Base-by-base conservation (phyloP, 2,888 invertebrate species). In the Drosophila testacea region DNA sequence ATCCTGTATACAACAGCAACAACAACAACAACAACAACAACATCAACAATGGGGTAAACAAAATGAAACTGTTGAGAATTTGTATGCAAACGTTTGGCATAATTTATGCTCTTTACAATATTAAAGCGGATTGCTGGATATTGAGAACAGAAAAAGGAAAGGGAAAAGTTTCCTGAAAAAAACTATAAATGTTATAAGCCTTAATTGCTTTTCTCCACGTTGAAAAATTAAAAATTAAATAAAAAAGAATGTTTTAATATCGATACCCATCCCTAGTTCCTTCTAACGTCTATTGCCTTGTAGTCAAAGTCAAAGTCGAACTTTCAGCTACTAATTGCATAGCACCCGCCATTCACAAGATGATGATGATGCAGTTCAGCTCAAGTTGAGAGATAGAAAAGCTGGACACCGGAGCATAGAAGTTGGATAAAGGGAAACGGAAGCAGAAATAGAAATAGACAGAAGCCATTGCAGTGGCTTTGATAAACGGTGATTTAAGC, bases 401-500 rank as follows among this genome's bases (percentile, higher is more conserved):
- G 32, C 6, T 32, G 9, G 6, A 41, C 0, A 36, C n/a, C 5
- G 11, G 13, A 39, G 39, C 32, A 32, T 7, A 50, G 39, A 50
- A 16, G 6, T 44, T n/a, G n/a, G 7, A 7, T 38, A 22, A 22
- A 6, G 38, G 52, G 36, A 36, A 10, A 11, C 28, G n/a, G 46
- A 28, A 46, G 6, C 1, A 28, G 46, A 6, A 27, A 46, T 7
- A n/a, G 28, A 30, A 9, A 28, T 38, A 47, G 59, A 59, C 73
- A 57, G 56, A 56, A 47, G 54, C 42, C 48, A 42, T 32, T 46
- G 52, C 68, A 64, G 56, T 65, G 54, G 69, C 84, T 70, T 70
- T 66, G 78, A 73, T 76, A 68, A 84, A 65, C 73, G 71, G 50
- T 68, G 75, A 68, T 69, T 85, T 68, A 66, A 70, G 73, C 77